Evolutionary conservation across 1,140 invertebrate genomes (phyloP).

Genomic region (Lethrus apterus): DNA sequence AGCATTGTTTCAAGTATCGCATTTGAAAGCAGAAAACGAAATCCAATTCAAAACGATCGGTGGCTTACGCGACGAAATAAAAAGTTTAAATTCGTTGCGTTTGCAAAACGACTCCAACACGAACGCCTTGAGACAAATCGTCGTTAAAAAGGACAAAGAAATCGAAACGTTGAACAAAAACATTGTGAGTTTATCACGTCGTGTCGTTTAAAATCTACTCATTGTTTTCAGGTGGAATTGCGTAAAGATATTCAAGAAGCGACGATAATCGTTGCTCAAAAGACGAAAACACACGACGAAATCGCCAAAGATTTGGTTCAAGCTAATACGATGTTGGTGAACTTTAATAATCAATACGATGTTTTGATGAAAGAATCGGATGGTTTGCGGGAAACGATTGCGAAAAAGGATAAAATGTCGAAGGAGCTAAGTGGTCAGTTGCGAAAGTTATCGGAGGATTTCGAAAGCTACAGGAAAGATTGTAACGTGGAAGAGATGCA

Average conservation of each 20-base stretch:
- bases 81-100: slow-evolving; percentile 1
- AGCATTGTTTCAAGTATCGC: slow-evolving; percentile 4
- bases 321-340: slow-evolving; percentile 34
- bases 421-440: slow-evolving; percentile 14
- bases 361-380: slow-evolving; percentile 23
- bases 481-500: slow-evolving; percentile 23
- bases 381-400: slow-evolving; percentile 16
- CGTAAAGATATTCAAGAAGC: slow-evolving; percentile 30
- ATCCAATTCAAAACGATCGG: slow-evolving; percentile 1
- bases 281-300: slow-evolving; percentile 30
- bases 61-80: slow-evolving; percentile 5
- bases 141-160: slow-evolving; percentile 5
- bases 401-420: slow-evolving; percentile 20
- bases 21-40: slow-evolving; percentile 7
- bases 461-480: slow-evolving; percentile 20
- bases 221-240: slow-evolving; percentile 25
- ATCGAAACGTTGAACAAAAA: slow-evolving; percentile 7
- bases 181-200: slow-evolving; percentile 1
- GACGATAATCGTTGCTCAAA: slow-evolving; percentile 29
- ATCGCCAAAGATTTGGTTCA: slow-evolving; percentile 34
- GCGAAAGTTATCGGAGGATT: slow-evolving; percentile 20
- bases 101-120: neutral
- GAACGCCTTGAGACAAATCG: neutral
- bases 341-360: slow-evolving; percentile 33
- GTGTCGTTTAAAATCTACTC: neutral